Conservation (phyloP, 2,888 invertebrate species). For the Mythimna ferrago region DNA sequence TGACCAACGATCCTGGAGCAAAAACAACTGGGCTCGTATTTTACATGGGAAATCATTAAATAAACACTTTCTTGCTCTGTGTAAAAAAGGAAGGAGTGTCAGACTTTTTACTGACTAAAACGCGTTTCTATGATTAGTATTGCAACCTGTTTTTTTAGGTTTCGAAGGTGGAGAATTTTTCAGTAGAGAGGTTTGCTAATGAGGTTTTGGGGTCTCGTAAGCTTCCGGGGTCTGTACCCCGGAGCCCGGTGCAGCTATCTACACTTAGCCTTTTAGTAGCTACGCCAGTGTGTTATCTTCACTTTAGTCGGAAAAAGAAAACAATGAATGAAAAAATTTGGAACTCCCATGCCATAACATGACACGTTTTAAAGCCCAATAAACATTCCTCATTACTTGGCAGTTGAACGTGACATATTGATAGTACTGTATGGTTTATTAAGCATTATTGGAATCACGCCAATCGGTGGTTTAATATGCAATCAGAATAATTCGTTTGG, state of each 20-base stretch:
- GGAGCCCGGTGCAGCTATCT: no score
- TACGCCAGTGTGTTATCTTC: background rate
- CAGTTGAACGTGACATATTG: conserved; percentile 64
- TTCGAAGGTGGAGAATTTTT: no score
- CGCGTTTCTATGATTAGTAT: no score
- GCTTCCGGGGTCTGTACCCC: no score
- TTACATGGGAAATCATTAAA: no score
- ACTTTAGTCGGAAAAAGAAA: background rate
- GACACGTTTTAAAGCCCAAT: conserved; percentile 34
- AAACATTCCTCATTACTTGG: conserved; percentile 54
- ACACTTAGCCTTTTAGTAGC: no score
- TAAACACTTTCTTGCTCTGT: no score
- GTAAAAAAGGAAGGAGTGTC: background rate
- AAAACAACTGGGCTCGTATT: no score
- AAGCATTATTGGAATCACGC: conserved; percentile 68
- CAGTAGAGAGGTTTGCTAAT: no score
- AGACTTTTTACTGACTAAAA: background rate
- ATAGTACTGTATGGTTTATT: conserved; percentile 68
- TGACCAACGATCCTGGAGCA: no score
- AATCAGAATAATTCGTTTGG: conserved; percentile 72
- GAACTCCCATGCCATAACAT: conserved; percentile 11
- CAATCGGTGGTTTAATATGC: conserved; percentile 71
- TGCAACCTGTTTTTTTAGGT: no score
- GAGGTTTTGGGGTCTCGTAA: no score
- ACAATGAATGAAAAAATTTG: background rate